These are phyloP conservation scores for Rallus limicola DNA, from an alignment of 2,113 vertebrate species.

Conservation along the genomic window DNA sequence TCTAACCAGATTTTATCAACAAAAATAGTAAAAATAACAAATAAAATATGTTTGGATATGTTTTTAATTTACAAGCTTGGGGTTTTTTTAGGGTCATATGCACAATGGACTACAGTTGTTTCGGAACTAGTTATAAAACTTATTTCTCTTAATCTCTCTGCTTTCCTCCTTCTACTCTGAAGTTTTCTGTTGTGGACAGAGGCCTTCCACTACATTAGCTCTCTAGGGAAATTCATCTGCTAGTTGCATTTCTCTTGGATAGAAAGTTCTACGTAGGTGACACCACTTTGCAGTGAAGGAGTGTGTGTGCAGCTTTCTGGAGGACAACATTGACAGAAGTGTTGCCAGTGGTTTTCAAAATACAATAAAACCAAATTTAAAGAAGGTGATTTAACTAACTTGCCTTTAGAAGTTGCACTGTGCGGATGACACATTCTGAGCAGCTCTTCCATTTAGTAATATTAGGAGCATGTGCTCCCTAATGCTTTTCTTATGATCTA, in stretches of 20 bases:
- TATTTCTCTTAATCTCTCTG: neutral
- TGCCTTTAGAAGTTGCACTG: neutral
- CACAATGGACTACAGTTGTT: neutral
- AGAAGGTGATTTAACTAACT: neutral
- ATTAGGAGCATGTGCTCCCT: neutral
- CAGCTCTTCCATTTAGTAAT: neutral
- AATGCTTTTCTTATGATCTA: neutral
- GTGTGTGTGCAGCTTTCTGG: neutral
- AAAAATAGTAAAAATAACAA: conserved; percentile 3
- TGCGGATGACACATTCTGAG: neutral
- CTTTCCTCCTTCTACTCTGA: neutral
- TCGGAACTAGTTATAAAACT: neutral
- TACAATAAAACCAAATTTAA: neutral
- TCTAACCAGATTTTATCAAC: neutral
- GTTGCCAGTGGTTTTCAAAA: neutral
- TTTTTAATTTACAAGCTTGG: conserved; percentile 8
- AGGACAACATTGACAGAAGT: neutral
- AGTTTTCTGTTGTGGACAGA: neutral
- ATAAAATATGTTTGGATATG: neutral
- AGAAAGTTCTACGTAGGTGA: neutral
- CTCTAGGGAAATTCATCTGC: neutral
- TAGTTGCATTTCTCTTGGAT: neutral
- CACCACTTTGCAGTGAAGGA: neutral
- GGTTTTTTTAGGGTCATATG: neutral
- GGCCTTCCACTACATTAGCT: neutral